phyloP scores from a whole-genome alignment of 1,140 invertebrate genomes.

The Ephestia elutella region DNA sequence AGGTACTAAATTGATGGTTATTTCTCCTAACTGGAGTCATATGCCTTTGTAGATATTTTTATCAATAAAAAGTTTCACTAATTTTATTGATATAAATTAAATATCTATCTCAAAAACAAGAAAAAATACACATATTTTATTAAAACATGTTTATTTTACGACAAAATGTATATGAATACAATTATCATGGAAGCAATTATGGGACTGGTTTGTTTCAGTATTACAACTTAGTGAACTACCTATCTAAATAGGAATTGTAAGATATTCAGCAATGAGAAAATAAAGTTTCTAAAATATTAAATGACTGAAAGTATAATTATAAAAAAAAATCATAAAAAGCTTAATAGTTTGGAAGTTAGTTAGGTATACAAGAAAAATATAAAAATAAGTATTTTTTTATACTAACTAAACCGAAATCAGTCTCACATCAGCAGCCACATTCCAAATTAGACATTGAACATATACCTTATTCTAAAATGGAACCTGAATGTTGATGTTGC shows the following conservation, averaged over 20 bases:
- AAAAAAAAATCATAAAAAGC: constrained; percentile 9
- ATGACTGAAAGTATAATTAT: constrained; percentile 10
- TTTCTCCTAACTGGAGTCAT: too few relatives aligned
- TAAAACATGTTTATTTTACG: constrained; percentile 28
- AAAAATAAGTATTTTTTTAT: constrained; percentile 19
- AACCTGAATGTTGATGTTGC: constrained; percentile 45
- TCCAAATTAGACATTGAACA: constrained; percentile 19
- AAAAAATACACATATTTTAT: not conserved
- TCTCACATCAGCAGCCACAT: constrained; percentile 42
- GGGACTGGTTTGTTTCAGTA: constrained; percentile 36
- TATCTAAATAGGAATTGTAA: not conserved
- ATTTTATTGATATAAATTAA: too few relatives aligned
- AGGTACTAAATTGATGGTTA: too few relatives aligned
- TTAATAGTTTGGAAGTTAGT: not conserved
- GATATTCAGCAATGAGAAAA: constrained; percentile 11
- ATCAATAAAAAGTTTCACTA: too few relatives aligned
- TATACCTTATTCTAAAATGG: constrained; percentile 22
- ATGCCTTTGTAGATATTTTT: too few relatives aligned
- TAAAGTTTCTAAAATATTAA: constrained; percentile 8
- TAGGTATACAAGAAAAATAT: not conserved
- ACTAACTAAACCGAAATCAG: constrained; percentile 30
- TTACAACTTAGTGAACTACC: constrained; percentile 10
- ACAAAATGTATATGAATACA: constrained; percentile 57
- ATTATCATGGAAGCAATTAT: constrained; percentile 62
- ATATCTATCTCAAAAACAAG: too few relatives aligned